A percentile compares a stretch with the other conserved stretches of the same genome.
Conservation (phyloP, 2,888 invertebrate species). For the Apodemia duryi region DNA sequence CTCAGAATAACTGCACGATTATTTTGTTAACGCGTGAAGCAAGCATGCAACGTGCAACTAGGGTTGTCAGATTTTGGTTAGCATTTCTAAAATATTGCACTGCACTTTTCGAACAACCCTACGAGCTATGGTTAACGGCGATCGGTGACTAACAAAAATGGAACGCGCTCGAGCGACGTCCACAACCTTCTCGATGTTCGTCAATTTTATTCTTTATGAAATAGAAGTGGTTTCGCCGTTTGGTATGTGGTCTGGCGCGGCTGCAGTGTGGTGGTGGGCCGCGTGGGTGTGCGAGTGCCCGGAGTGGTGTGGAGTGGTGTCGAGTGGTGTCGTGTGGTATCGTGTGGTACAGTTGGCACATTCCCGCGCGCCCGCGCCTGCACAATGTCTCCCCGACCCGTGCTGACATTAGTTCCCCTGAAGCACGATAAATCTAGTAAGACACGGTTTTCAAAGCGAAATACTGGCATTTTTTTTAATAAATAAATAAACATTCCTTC, state of each 20-base stretch:
- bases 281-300: too few species aligned
- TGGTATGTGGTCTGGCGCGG: conserved; percentile 3
- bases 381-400: conserved; percentile 71
- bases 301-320: too few species aligned
- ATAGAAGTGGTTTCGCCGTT: conserved; percentile 17
- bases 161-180: conserved; percentile 9
- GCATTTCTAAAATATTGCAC: conserved; percentile 1
- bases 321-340: conserved; percentile 20
- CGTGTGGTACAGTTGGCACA: conserved; percentile 29
- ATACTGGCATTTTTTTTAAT: too few species aligned
- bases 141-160: not conserved
- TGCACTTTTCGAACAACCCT: conserved; percentile 24
- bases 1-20: conserved; percentile 26
- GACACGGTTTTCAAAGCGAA: too few species aligned
- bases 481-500: too few species aligned
- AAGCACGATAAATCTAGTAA: conserved; percentile 12
- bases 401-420: conserved; percentile 73
- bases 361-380: conserved; percentile 46
- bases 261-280: not conserved
- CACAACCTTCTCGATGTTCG: conserved; percentile 14
- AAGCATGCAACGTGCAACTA: conserved; percentile 45
- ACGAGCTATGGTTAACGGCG: conserved; percentile 16
- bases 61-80: not conserved
- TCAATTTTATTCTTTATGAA: conserved; percentile 4
- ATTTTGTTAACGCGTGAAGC: conserved; percentile 36